Evolutionary conservation across 2,797 vertebrate genomes (phyloP).

Genomic region (Hydrocynus forskahlii): DNA sequence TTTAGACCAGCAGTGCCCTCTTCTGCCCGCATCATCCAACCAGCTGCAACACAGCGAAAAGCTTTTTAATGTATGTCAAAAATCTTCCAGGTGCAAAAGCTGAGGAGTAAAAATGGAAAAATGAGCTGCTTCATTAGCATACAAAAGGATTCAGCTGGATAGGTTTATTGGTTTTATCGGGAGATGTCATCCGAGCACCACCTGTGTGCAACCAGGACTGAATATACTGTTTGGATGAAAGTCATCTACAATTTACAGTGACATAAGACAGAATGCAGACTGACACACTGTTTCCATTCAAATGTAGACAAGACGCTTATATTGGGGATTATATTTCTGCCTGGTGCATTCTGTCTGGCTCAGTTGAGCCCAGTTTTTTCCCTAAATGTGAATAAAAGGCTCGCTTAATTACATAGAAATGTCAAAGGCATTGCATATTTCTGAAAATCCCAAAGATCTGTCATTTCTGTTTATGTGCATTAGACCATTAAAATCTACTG

Average conservation of each 20-base stretch:
- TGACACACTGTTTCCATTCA: no score
- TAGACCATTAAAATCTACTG: no score
- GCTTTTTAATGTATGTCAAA: background rate
- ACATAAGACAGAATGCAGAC: slow-evolving; percentile 10
- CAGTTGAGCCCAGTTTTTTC: background rate
- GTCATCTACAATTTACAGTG: slow-evolving; percentile 26
- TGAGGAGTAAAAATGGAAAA: background rate
- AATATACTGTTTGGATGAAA: slow-evolving; percentile 42
- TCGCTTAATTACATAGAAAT: background rate
- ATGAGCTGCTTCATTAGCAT: background rate
- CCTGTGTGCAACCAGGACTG: slow-evolving; percentile 34
- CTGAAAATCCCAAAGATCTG: no score
- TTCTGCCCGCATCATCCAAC: slow-evolving; percentile 43
- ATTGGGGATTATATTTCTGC: no score
- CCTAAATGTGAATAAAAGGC: background rate
- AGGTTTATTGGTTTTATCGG: background rate
- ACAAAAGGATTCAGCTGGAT: background rate
- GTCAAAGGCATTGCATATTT: no score
- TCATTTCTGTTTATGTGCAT: no score
- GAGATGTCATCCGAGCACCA: background rate
- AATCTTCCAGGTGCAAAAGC: background rate
- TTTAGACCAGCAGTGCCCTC: slow-evolving; percentile 66
- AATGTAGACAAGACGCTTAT: no score
- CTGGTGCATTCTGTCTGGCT: background rate
- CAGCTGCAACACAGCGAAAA: background rate